Evolutionary conservation across 2,113 vertebrate genomes (phyloP).

Genomic region (Hydrolagus affinis): DNA sequence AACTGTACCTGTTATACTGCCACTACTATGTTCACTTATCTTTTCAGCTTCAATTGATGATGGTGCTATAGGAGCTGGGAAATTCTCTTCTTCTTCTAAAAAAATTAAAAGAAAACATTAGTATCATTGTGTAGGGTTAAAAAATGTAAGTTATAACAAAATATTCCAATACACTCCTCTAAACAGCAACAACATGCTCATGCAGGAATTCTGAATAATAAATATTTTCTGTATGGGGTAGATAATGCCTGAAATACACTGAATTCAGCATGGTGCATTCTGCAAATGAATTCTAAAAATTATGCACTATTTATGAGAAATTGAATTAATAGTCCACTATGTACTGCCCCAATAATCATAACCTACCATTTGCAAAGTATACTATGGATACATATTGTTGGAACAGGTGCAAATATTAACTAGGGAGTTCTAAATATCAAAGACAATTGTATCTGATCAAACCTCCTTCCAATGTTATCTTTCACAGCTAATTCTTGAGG

Average conservation of each 20-base stretch:
- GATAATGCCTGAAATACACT: background rate
- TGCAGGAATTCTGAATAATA: background rate
- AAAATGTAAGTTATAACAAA: background rate
- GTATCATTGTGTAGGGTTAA: background rate
- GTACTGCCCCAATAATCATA: background rate
- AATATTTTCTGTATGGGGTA: background rate
- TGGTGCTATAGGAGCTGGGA: background rate
- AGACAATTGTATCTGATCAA: no score
- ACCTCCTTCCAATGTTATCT: no score
- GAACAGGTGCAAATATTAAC: no score
- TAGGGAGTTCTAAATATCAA: no score
- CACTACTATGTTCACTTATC: background rate
- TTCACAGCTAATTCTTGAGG: no score
- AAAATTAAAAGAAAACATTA: background rate
- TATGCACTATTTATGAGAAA: background rate
- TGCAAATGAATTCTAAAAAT: background rate
- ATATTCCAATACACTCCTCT: background rate
- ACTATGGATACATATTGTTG: background rate
- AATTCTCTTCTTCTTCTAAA: constrained; percentile 14
- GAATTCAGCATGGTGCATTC: background rate
- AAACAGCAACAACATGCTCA: background rate
- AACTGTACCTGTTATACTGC: background rate
- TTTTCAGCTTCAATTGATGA: background rate
- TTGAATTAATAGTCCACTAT: background rate
- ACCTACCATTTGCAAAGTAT: background rate